Base-by-base conservation (phyloP, 2,888 invertebrate genomes). In the Ischnus inquisitorius region DNA sequence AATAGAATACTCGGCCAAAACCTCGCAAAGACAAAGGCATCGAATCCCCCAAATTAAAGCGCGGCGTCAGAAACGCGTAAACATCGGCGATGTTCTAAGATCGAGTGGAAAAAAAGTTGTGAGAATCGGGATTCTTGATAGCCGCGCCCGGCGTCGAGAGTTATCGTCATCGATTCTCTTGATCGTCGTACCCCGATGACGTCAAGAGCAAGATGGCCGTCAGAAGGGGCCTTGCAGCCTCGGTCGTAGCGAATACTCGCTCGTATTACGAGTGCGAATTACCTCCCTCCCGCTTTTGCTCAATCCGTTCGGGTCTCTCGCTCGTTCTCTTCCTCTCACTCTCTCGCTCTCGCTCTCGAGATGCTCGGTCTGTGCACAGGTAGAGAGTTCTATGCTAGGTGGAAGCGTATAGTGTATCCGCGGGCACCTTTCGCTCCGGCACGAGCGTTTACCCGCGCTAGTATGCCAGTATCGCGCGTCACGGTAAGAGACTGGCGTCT, bases 391-490 rank as follows among this genome's bases (percentile, higher is more conserved):
- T 78, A 82, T 78, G 72, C 78, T 83, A 82, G 82, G 79, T 78
- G 75, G 83, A 85, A 80, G 81, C 76, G 79, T 85, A 82, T 81
- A 85, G 78, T 72, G 79, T 84, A 82, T 83, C 85, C 85, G 82
- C 83, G 84, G 80, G 82, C 81, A 78, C 86, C 85, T 85, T 86
- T 86, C 85, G 79, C 87, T 65, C 62, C 68, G 60, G 68, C 62
- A 79, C 71, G 82, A 84, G 82, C 84, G 8, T 72, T 76, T 82
- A 54, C 54, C 68, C 57, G 39, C 85, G 76, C 82, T 84, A 86
- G 86, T 86, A 86, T 74, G 82, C 85, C 82, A 84, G 82, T 64
- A 85, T 85, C 85, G 78, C 78, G 86, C 80, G 34, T 34, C 79
- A 80, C 83, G 83, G 79, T 67, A 83, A 82, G 79, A 83, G 71